Conservation (phyloP, 1,140 invertebrate species). For the Armadillidium nasatum region DNA sequence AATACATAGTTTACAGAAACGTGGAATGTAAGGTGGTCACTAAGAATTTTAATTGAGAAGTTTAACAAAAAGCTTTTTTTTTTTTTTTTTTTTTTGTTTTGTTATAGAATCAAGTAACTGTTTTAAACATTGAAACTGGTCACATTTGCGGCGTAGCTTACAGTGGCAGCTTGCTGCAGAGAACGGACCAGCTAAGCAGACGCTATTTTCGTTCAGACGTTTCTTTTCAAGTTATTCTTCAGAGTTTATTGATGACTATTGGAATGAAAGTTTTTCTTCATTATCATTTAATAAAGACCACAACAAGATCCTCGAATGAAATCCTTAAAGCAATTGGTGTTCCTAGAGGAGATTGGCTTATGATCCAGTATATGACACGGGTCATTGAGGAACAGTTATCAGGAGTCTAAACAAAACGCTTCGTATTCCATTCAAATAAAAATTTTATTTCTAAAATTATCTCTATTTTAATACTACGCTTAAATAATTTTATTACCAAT, state of each 20-base stretch:
- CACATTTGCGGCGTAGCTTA: constrained; percentile 38
- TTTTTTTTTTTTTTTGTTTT: too few relatives aligned
- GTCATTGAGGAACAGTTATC: constrained; percentile 25
- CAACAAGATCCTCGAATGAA: constrained; percentile 28
- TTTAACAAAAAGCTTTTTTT: too few relatives aligned
- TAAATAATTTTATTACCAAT: too few relatives aligned
- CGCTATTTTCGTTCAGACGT: constrained; percentile 32
- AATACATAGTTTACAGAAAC: too few relatives aligned
- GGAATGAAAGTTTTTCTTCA: constrained; percentile 34
- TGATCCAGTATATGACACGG: constrained; percentile 27
- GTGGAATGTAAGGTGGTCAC: too few relatives aligned
- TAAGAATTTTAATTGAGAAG: too few relatives aligned
- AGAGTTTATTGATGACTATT: constrained; percentile 29
- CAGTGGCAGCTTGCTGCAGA: constrained; percentile 33
- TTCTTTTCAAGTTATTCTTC: constrained; percentile 29
- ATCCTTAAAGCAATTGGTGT: constrained; percentile 34
- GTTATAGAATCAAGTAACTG: constrained; percentile 37
- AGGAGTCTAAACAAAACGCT: neutral
- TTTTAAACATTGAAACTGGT: constrained; percentile 37
- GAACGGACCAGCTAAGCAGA: constrained; percentile 32
- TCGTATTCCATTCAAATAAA: too few relatives aligned
- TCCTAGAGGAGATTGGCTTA: constrained; percentile 35
- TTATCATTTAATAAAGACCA: constrained; percentile 28
- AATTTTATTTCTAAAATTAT: too few relatives aligned
- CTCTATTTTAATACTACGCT: too few relatives aligned